Evolutionary conservation across 2,888 invertebrate species (phyloP).

Genomic region (Drosophila mayaguana): DNA sequence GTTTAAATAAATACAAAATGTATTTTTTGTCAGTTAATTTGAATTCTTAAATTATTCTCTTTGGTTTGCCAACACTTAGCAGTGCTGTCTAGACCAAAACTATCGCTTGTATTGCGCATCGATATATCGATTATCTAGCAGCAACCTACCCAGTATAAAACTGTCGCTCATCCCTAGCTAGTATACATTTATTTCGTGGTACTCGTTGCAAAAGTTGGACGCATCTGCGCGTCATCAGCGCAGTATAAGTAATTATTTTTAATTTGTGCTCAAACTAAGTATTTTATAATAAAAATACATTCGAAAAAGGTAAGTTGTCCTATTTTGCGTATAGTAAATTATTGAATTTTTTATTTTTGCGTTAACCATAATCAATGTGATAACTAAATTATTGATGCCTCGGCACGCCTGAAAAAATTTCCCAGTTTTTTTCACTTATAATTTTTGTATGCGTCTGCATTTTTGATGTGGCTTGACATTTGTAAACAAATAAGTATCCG

Average conservation of each 20-base stretch:
- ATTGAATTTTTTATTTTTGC: not conserved
- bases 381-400: not conserved
- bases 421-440: conserved; percentile 60
- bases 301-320: conserved; percentile 34
- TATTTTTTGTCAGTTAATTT: not conserved
- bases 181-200: conserved; percentile 58
- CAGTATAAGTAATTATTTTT: conserved; percentile 37
- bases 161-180: conserved; percentile 32
- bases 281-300: conserved; percentile 36
- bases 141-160: conserved; percentile 38
- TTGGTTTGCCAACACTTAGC: conserved; percentile 8
- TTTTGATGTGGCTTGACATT: conserved; percentile 46
- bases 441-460: conserved; percentile 53
- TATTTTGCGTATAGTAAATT: not conserved
- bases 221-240: conserved; percentile 52
- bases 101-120: not conserved
- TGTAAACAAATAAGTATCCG: conserved; percentile 53
- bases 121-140: conserved; percentile 14
- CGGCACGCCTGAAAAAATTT: conserved; percentile 63
- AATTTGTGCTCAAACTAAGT: conserved; percentile 34
- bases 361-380: not conserved
- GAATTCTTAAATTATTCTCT: not conserved
- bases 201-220: conserved; percentile 58
- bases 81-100: not conserved
- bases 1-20: not conserved